phyloP scores from a whole-genome alignment of 2,797 vertebrate genomes.

The Melanotaenia maccullochi region DNA sequence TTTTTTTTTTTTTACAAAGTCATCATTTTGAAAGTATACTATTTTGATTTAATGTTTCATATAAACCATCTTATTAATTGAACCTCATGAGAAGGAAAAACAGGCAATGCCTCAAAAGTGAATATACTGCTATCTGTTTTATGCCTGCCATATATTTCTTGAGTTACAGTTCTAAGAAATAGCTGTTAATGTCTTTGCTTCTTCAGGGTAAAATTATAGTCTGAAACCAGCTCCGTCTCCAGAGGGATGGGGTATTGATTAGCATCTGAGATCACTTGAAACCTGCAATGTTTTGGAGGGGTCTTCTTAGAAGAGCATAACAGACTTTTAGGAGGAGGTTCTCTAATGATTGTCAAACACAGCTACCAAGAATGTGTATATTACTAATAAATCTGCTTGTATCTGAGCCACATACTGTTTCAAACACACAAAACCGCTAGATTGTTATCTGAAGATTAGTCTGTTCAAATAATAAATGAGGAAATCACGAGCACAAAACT shows the following conservation, averaged over 20 bases:
- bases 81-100: slow-evolving; percentile 54
- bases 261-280: slow-evolving; percentile 41
- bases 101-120: slow-evolving; percentile 44
- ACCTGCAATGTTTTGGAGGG: slow-evolving; percentile 41
- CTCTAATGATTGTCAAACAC: slow-evolving; percentile 10
- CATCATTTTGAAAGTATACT: slow-evolving; percentile 60
- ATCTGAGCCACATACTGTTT: slow-evolving; percentile 1
- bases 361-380: neutral
- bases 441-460: neutral
- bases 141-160: slow-evolving; percentile 55
- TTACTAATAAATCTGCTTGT: neutral
- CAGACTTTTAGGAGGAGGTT: slow-evolving; percentile 23
- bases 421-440: neutral
- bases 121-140: slow-evolving; percentile 61
- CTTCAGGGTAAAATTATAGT: slow-evolving; percentile 59
- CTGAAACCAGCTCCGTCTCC: slow-evolving; percentile 43
- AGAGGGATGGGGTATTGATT: slow-evolving; percentile 68
- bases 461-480: neutral
- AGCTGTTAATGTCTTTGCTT: slow-evolving; percentile 56
- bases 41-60: slow-evolving; percentile 61
- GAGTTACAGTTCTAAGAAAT: slow-evolving; percentile 60
- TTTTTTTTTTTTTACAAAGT: slow-evolving; percentile 59
- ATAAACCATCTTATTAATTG: slow-evolving; percentile 64
- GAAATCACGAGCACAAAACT: neutral
- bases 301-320: slow-evolving; percentile 34